Evolutionary conservation across 2,888 invertebrate species (phyloP).

Genomic region (Parnassius apollo): DNA sequence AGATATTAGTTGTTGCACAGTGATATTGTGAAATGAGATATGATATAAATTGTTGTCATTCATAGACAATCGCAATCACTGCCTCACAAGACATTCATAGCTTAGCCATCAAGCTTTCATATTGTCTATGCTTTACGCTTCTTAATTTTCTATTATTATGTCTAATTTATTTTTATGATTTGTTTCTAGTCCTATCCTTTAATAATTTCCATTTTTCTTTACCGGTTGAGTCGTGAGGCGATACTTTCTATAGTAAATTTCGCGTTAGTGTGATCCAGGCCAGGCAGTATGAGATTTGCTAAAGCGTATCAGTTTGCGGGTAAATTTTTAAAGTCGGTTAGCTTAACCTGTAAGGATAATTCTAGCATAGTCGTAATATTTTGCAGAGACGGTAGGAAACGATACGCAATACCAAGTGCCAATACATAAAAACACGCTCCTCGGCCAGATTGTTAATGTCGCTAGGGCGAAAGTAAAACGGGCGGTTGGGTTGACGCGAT

Average conservation of each 20-base stretch:
- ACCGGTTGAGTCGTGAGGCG: slow-evolving; percentile 44
- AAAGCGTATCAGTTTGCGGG: slow-evolving; percentile 11
- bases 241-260: slow-evolving; percentile 30
- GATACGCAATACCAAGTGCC: slow-evolving; percentile 34
- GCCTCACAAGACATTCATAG: slow-evolving; percentile 81
- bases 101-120: slow-evolving; percentile 74
- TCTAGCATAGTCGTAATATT: slow-evolving; percentile 36
- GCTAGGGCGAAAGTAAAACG: slow-evolving; percentile 42
- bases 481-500: slow-evolving; percentile 43
- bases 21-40: slow-evolving; percentile 14
- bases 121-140: slow-evolving; percentile 75
- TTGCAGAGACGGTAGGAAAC: slow-evolving; percentile 40
- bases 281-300: slow-evolving; percentile 4
- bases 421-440: slow-evolving; percentile 33
- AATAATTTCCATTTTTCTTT: slow-evolving; percentile 51
- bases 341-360: slow-evolving; percentile 32
- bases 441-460: slow-evolving; percentile 39
- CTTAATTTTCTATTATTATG: slow-evolving; percentile 61
- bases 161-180: slow-evolving; percentile 57
- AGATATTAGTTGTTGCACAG: slow-evolving; percentile 22
- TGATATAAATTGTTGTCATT: slow-evolving; percentile 39
- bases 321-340: slow-evolving; percentile 28
- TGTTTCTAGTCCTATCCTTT: slow-evolving; percentile 57
- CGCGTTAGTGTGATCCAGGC: slow-evolving; percentile 5
- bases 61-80: slow-evolving; percentile 75